Percentiles rank a stretch among this genome's conserved stretches.
These are phyloP conservation scores for Crocidura indochinensis DNA, from an alignment of 2,797 vertebrate species.

Conservation along the genomic window DNA sequence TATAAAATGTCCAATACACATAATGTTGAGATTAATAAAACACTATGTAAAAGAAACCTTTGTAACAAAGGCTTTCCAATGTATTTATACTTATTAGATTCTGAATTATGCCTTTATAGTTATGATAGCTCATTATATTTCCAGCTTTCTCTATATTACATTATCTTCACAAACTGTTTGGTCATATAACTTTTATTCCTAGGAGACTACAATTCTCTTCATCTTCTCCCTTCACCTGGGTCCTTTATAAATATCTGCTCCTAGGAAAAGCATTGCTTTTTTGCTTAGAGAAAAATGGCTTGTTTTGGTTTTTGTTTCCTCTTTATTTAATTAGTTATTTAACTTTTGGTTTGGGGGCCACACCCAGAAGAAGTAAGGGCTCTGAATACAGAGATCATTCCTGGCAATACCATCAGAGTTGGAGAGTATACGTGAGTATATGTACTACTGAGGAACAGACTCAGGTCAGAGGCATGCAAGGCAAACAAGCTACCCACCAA, in stretches of 20 bases:
- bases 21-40: not conserved
- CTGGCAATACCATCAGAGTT: no score
- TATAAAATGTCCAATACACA: conserved; percentile 31
- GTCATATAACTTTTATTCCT: conserved; percentile 32
- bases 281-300: not conserved
- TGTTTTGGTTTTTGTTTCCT: not conserved
- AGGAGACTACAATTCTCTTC: conserved; percentile 55
- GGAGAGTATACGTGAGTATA: no score
- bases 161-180: conserved; percentile 41
- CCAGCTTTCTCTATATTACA: conserved; percentile 12
- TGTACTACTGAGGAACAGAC: no score
- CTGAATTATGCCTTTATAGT: conserved; percentile 30
- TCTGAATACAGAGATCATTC: no score
- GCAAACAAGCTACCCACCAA: no score
- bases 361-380: no score
- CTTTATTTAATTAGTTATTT: not conserved
- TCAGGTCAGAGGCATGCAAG: no score
- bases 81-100: conserved; percentile 33
- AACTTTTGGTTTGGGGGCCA: no score
- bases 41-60: conserved; percentile 27
- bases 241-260: conserved; percentile 37
- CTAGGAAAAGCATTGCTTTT: conserved; percentile 1
- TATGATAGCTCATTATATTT: not conserved
- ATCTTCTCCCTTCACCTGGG: not conserved
- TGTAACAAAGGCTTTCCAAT: conserved; percentile 41